Conservation (phyloP, 2,888 invertebrate species). For the Caenorhabditis angaria region DNA sequence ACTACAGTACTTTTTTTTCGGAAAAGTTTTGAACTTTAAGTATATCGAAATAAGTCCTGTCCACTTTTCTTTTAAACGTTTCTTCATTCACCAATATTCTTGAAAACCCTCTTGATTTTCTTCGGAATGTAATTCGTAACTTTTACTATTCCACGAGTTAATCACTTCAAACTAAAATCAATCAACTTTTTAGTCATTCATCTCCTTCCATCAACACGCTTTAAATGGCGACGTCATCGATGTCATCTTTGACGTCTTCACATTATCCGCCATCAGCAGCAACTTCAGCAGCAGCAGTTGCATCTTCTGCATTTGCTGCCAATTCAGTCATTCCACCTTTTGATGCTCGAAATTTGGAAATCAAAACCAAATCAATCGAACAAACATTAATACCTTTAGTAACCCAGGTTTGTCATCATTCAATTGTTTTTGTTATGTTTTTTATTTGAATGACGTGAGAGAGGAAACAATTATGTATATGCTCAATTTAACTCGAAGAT, state of each 20-base stretch:
- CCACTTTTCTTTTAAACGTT: neutral
- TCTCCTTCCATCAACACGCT: neutral
- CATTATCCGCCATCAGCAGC: slow-evolving; percentile 22
- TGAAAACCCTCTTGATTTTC: neutral
- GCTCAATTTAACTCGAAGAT: neutral
- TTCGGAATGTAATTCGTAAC: neutral
- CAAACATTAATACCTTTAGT: slow-evolving; percentile 90
- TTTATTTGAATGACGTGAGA: neutral
- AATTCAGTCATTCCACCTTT: slow-evolving; percentile 51
- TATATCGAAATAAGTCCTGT: neutral
- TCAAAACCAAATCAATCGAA: slow-evolving; percentile 92
- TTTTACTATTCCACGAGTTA: neutral
- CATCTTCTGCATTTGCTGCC: slow-evolving; percentile 11
- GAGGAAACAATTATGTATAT: neutral
- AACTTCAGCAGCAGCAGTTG: neutral
- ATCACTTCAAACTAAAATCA: neutral
- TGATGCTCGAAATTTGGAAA: slow-evolving; percentile 78
- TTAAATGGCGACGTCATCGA: slow-evolving; percentile 44
- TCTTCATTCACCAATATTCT: neutral
- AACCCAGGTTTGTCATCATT: slow-evolving; percentile 81
- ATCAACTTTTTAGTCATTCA: slow-evolving; percentile 7
- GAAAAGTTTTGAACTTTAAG: neutral
- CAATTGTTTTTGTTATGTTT: no score
- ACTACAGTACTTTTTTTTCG: no score
- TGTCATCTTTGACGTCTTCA: slow-evolving; percentile 42